Conservation (phyloP, 2,888 invertebrate species). For the Cerceris rybyensis region DNA sequence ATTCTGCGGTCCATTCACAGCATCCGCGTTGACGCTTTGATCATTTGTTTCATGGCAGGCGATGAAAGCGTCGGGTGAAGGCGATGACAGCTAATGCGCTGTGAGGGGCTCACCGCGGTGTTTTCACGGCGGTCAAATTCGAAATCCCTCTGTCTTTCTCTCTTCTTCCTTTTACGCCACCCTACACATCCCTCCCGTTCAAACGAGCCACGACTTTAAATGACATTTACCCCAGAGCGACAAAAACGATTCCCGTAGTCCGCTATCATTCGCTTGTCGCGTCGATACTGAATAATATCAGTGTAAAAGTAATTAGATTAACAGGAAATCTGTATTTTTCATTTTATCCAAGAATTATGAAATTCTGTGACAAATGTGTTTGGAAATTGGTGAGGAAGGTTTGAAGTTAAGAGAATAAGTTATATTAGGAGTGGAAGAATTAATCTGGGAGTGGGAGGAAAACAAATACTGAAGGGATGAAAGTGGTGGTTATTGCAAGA, state of each 20-base stretch:
- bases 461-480: too few species aligned
- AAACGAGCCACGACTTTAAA: slow-evolving; percentile 59
- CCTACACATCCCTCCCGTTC: slow-evolving; percentile 12
- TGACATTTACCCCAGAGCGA: slow-evolving; percentile 54
- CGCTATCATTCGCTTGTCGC: slow-evolving; percentile 41
- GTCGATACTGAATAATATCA: slow-evolving; percentile 29
- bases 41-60: slow-evolving; percentile 72
- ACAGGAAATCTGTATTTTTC: slow-evolving; percentile 3
- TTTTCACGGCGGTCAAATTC: slow-evolving; percentile 66
- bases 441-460: too few species aligned
- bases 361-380: too few species aligned
- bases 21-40: slow-evolving; percentile 73
- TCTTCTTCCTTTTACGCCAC: slow-evolving; percentile 9
- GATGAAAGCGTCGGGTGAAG: slow-evolving; percentile 70
- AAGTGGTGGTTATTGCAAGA: too few species aligned
- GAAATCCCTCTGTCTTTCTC: slow-evolving; percentile 41
- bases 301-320: slow-evolving; percentile 15
- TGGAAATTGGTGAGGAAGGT: too few species aligned
- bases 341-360: too few species aligned
- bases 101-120: slow-evolving; percentile 65
- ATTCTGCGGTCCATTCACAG: slow-evolving; percentile 69
- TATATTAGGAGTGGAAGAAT: too few species aligned
- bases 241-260: slow-evolving; percentile 46
- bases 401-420: too few species aligned
- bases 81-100: slow-evolving; percentile 68